Evolutionary conservation across 1,140 invertebrate genomes (phyloP).

Genomic region (Argopecten irradians): DNA sequence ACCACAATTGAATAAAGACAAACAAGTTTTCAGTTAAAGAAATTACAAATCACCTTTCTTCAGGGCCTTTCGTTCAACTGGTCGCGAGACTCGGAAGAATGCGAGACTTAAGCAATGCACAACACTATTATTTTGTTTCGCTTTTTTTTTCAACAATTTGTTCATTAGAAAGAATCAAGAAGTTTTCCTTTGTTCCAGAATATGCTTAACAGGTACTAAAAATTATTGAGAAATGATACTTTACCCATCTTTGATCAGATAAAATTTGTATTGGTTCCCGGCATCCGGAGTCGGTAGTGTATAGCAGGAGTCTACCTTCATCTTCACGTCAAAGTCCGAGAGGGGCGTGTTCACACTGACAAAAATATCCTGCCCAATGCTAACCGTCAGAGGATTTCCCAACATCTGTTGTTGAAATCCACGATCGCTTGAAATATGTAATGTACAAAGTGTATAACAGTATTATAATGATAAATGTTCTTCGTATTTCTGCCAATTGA

Average conservation of each 20-base stretch:
- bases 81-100: no score
- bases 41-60: no score
- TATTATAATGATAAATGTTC: no score
- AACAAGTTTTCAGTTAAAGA: no score
- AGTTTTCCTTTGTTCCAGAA: not conserved
- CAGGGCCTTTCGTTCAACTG: no score
- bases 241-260: slow-evolving; percentile 52
- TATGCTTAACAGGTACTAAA: not conserved
- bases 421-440: not conserved
- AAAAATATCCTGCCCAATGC: slow-evolving; percentile 44
- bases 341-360: slow-evolving; percentile 47
- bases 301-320: slow-evolving; percentile 45
- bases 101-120: no score
- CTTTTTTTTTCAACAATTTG: not conserved
- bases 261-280: slow-evolving; percentile 21
- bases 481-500: no score
- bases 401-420: slow-evolving; percentile 32
- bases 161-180: not conserved
- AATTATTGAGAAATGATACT: not conserved
- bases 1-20: no score
- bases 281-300: slow-evolving; percentile 2
- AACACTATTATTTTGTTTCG: not conserved
- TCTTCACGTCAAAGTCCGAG: slow-evolving; percentile 36
- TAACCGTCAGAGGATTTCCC: slow-evolving; percentile 34
- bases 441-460: no score